A percentile compares a stretch with the other conserved stretches of the same genome.
Evolutionary conservation across 1,140 invertebrate species (phyloP).

Genomic region (Heliconius melpomene): DNA sequence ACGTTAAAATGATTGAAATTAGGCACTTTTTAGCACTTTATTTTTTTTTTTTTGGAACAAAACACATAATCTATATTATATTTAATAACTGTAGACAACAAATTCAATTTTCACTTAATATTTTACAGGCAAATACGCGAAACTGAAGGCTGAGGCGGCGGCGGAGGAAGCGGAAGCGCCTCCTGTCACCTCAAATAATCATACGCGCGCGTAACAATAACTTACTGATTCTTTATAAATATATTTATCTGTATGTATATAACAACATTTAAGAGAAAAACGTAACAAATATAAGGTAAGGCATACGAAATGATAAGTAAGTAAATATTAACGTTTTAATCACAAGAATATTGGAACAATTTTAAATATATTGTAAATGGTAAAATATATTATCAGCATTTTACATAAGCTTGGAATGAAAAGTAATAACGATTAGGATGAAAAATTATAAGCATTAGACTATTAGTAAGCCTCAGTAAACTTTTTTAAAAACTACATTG

Average conservation of each 20-base stretch:
- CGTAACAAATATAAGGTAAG: background rate
- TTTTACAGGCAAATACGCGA: conserved; percentile 69
- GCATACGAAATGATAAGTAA: background rate
- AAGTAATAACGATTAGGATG: background rate
- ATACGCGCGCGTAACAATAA: conserved; percentile 56
- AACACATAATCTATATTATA: too few species aligned
- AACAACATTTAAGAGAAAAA: background rate
- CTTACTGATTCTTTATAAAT: background rate
- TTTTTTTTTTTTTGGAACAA: too few species aligned
- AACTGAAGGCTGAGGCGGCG: conserved; percentile 64
- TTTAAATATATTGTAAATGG: background rate
- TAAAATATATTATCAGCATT: background rate
- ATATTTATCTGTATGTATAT: conserved; percentile 20
- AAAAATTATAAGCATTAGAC: background rate
- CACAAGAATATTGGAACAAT: background rate
- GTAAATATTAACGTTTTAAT: background rate
- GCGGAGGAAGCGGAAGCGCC: conserved; percentile 63
- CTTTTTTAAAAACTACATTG: conserved; percentile 15
- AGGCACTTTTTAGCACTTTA: too few species aligned
- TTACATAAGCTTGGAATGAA: background rate
- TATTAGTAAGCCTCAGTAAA: background rate
- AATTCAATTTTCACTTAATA: background rate
- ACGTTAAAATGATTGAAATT: too few species aligned
- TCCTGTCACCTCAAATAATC: conserved; percentile 70
- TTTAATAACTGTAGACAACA: too few species aligned